Evolutionary conservation across 2,888 invertebrate genomes (phyloP).

Genomic region (Ctenicera cuprea): DNA sequence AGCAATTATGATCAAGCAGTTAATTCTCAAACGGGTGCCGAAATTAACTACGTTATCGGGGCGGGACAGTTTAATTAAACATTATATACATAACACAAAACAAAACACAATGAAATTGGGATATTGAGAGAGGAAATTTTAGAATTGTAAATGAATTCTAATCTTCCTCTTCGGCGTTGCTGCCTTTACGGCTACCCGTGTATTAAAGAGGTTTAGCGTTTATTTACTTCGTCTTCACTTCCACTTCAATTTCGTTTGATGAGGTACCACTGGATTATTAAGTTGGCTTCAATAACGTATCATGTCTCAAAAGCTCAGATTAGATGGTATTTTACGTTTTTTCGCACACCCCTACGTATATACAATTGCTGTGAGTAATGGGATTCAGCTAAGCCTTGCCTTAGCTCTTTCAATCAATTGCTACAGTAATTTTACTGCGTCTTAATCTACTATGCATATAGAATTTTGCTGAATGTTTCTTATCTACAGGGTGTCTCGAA

Average conservation of each 20-base stretch:
- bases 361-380: too few species aligned
- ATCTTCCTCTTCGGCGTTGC: conserved; percentile 16
- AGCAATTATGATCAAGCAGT: conserved; percentile 31
- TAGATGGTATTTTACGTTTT: background rate
- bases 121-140: conserved; percentile 31
- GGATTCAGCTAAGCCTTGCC: too few species aligned
- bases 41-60: conserved; percentile 25
- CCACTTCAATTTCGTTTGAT: conserved; percentile 14
- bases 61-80: conserved; percentile 33
- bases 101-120: conserved; percentile 31
- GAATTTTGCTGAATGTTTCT: too few species aligned
- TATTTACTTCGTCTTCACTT: conserved; percentile 29
- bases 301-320: background rate
- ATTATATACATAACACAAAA: conserved; percentile 28
- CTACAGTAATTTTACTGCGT: too few species aligned
- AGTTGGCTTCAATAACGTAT: conserved; percentile 2
- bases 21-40: conserved; percentile 25
- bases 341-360: too few species aligned
- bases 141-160: conserved; percentile 38
- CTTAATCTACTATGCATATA: too few species aligned
- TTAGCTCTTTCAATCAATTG: too few species aligned
- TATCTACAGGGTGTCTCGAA: too few species aligned
- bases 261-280: conserved; percentile 4
- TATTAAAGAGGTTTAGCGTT: conserved; percentile 31
- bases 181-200: conserved; percentile 22